These are phyloP conservation scores for Perizoma flavofasciatum DNA, from an alignment of 2,888 invertebrate species.

Conservation along the genomic window DNA sequence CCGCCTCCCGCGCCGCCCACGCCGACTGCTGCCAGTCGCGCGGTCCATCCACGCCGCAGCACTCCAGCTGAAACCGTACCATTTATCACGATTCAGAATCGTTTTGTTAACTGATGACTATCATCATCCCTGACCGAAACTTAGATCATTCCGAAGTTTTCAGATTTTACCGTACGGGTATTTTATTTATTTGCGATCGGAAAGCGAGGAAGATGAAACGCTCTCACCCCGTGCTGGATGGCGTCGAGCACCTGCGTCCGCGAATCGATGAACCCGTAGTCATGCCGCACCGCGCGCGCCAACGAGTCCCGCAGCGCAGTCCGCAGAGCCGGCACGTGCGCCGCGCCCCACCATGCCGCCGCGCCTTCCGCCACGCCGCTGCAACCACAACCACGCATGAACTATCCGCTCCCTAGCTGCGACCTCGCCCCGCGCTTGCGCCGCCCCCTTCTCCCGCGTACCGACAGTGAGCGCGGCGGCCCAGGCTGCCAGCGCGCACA, in stretches of 20 bases:
- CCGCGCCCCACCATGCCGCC: conserved; percentile 75
- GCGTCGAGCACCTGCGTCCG: conserved; percentile 68
- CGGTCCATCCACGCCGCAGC: conserved; percentile 97
- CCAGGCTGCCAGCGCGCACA: too few species aligned
- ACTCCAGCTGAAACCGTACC: conserved; percentile 86
- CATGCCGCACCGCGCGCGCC: conserved; percentile 56
- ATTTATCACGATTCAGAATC: too few species aligned
- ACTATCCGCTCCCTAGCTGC: too few species aligned
- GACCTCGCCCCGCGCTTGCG: too few species aligned
- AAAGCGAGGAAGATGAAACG: too few species aligned
- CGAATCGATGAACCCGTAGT: conserved; percentile 63
- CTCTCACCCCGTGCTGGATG: conserved; percentile 63
- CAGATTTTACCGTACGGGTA: too few species aligned
- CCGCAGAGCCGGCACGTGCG: conserved; percentile 65
- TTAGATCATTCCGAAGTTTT: too few species aligned
- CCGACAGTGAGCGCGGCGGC: too few species aligned
- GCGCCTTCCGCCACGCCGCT: conserved; percentile 67
- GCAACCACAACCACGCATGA: neutral
- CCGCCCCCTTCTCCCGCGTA: too few species aligned
- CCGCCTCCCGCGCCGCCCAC: conserved; percentile 86
- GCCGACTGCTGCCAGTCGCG: conserved; percentile 91
- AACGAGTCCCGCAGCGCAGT: conserved; percentile 56
- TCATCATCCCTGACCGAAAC: too few species aligned
- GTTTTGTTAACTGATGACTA: too few species aligned
- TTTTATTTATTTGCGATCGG: too few species aligned